Evolutionary conservation across 2,797 vertebrate genomes (phyloP).

Genomic region (Dryobates pubescens): DNA sequence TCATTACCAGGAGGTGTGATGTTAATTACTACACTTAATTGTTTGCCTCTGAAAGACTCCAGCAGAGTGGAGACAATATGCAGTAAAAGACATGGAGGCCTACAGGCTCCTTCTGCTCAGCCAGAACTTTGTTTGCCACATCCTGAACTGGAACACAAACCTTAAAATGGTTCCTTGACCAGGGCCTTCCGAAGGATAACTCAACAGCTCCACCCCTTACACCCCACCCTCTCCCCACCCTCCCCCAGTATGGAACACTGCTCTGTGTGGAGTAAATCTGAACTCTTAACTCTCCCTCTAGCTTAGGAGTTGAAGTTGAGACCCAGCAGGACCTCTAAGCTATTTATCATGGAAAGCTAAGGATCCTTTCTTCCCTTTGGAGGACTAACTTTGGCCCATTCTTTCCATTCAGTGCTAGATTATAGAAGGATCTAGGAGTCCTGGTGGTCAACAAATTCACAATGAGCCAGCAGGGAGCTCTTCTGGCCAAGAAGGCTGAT

Average conservation of each 20-base stretch:
- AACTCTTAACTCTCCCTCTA: background rate
- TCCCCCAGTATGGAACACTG: accelerated
- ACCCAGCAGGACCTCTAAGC: background rate
- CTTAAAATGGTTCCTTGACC: background rate
- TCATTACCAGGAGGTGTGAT: background rate
- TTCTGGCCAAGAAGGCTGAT: too few relatives aligned
- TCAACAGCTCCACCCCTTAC: background rate
- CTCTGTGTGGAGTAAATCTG: background rate
- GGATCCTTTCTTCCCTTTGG: background rate
- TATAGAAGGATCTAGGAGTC: background rate
- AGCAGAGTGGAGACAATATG: background rate
- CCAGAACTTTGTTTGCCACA: background rate
- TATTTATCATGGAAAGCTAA: background rate
- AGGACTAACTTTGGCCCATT: background rate
- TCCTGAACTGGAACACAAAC: background rate
- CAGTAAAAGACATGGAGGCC: background rate
- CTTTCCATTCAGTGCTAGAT: background rate
- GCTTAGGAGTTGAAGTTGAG: background rate
- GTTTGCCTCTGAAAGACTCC: background rate
- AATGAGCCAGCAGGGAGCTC: too few relatives aligned
- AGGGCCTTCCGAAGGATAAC: background rate
- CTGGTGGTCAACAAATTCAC: too few relatives aligned
- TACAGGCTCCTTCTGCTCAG: background rate
- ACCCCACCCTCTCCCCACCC: background rate
- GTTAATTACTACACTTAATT: background rate